Evolutionary conservation across 2,113 vertebrate genomes (phyloP).

Genomic region (Strigops habroptila): DNA sequence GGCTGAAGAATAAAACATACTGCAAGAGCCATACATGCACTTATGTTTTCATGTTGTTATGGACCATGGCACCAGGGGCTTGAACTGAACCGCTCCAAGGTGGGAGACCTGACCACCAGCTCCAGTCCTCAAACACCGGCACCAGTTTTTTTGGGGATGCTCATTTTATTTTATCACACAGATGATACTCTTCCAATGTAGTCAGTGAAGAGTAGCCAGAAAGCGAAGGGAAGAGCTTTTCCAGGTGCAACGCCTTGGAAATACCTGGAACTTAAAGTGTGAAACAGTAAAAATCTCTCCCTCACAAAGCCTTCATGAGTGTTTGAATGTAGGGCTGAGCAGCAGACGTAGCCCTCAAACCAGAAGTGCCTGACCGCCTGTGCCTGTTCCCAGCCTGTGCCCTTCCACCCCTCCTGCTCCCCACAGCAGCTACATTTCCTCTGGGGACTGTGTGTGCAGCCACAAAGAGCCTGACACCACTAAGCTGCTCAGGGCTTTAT

Average conservation of each 20-base stretch:
- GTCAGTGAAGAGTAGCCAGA: background rate
- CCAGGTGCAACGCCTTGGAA: background rate
- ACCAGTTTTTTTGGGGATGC: background rate
- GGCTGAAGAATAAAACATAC: background rate
- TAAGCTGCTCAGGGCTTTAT: background rate
- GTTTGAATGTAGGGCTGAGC: background rate
- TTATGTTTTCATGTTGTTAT: background rate
- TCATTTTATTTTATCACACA: background rate
- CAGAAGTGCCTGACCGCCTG: fast-evolving
- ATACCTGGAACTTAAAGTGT: background rate
- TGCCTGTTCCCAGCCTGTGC: no score
- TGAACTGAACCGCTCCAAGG: fast-evolving
- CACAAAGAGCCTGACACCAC: background rate
- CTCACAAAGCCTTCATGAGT: background rate
- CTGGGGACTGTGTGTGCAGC: background rate
- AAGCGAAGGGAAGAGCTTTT: background rate
- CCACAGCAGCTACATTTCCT: fast-evolving
- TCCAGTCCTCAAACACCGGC: background rate
- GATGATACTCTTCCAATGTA: background rate
- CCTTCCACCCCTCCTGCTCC: fast-evolving
- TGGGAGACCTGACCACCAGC: background rate
- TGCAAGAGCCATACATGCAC: background rate
- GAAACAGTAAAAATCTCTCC: background rate
- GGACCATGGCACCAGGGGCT: fast-evolving
- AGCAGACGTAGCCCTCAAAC: background rate